Evolutionary conservation across 1,140 invertebrate genomes (phyloP).

Genomic region (Megalonaias nervosa): DNA sequence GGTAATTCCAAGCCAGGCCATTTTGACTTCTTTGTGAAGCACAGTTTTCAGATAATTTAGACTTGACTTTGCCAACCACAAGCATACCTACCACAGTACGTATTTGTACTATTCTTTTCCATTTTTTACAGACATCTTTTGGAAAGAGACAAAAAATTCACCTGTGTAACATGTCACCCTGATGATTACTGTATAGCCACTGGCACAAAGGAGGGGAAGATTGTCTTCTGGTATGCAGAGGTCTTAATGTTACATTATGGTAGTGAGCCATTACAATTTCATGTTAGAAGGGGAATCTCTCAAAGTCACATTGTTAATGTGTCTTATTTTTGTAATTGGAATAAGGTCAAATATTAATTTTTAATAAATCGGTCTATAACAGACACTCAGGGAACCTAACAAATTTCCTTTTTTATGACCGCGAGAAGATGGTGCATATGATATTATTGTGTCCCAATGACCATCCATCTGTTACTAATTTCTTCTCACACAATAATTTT

Average conservation of each 20-base stretch:
- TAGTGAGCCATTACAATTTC: background rate
- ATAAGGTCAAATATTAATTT: background rate
- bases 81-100: too few relatives aligned
- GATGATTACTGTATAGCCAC: conserved; percentile 79
- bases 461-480: too few relatives aligned
- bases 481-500: too few relatives aligned
- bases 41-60: too few relatives aligned
- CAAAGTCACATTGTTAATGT: background rate
- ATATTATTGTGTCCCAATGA: too few relatives aligned
- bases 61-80: too few relatives aligned
- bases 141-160: conserved; percentile 72
- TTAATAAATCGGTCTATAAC: background rate
- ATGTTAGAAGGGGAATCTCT: background rate
- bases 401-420: background rate
- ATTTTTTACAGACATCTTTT: conserved; percentile 7
- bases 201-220: conserved; percentile 80
- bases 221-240: conserved; percentile 78
- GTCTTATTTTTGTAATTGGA: background rate
- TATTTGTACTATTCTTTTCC: too few relatives aligned
- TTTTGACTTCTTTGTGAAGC: too few relatives aligned
- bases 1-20: too few relatives aligned
- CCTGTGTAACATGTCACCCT: conserved; percentile 82
- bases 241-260: background rate
- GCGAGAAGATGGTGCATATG: background rate
- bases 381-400: background rate